Base-by-base conservation (phyloP, 2,797 vertebrate genomes). In the Melopsittacus undulatus region DNA sequence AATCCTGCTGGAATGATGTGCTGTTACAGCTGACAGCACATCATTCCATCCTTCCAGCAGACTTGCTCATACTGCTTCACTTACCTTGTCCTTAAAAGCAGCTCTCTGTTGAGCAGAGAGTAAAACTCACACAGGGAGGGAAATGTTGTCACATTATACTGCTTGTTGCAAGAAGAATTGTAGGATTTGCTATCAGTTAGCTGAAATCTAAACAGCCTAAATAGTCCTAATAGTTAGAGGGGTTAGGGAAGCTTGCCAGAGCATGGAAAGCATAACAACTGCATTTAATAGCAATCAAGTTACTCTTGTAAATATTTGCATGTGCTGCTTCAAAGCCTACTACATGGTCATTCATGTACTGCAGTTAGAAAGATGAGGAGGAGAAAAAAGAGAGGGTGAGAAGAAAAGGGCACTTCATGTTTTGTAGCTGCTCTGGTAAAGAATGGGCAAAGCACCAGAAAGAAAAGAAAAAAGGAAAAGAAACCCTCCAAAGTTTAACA, bases 281-380 rank as follows among this genome's bases (percentile, higher is more conserved):
- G 76, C 87, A 70, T 97, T 97, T 97, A 97, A 97, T 97, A 97
- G 97, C 94, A 78, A 90, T 96, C 95, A 94, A 87, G 95, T 92
- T 94, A 46, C 93, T 96, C 92, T 96, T 96, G 93, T 98, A 98
- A 98, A 98, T 98, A 98, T 98, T 98, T 98, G 98, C 94, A 93
- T 94, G 95, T 91, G 94, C 92, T 94, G 95, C 95, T 97, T 98
- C 95, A 96, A 94, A 97, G 97, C 91, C 96, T 95, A 89, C 90
- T 96, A 97, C 93, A 62, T 15, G 36, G 91, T 90, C 96, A 95
- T 93, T 92, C 97, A 97, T 97, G 94, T 54, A 59, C 94, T 97
- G 95, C 95, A 96, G 96, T 96, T 96, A 97, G 96, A 97, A 97
- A 94, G 92, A 83, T 38, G 94, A 97, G 78, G 89, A 87, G 73